These are phyloP conservation scores for Nezara viridula DNA, from an alignment of 2,888 invertebrate species.

Conservation along the genomic window DNA sequence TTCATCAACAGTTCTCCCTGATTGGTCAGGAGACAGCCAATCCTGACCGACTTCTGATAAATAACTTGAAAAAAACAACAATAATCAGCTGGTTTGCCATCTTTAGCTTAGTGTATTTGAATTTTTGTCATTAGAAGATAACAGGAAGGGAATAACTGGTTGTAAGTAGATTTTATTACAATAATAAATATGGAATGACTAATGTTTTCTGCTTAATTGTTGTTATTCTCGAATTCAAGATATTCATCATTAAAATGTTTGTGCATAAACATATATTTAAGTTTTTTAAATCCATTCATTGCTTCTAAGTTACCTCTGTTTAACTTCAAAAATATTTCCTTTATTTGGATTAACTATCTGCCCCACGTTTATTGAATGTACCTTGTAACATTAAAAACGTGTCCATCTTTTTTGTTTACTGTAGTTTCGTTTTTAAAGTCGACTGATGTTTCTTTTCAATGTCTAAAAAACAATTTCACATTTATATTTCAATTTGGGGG, in stretches of 20 bases:
- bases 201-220: neutral
- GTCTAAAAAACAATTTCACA: neutral
- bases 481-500: neutral
- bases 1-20: neutral
- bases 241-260: too few species aligned
- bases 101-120: slow-evolving; percentile 60
- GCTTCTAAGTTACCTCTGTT: too few species aligned
- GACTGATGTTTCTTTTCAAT: neutral
- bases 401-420: too few species aligned
- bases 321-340: too few species aligned
- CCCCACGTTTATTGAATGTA: neutral
- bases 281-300: too few species aligned
- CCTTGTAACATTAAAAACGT: too few species aligned
- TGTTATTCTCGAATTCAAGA: too few species aligned
- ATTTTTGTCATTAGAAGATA: slow-evolving; percentile 61
- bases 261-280: too few species aligned
- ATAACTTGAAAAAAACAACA: slow-evolving; percentile 60
- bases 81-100: slow-evolving; percentile 64
- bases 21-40: slow-evolving; percentile 35
- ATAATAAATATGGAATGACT: neutral
- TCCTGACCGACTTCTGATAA: neutral
- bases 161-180: neutral
- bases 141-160: neutral
- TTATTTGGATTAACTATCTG: neutral
- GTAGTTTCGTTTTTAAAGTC: neutral